phyloP scores from a whole-genome alignment of 1,140 invertebrate genomes.

The Tetramorium simillimum region DNA sequence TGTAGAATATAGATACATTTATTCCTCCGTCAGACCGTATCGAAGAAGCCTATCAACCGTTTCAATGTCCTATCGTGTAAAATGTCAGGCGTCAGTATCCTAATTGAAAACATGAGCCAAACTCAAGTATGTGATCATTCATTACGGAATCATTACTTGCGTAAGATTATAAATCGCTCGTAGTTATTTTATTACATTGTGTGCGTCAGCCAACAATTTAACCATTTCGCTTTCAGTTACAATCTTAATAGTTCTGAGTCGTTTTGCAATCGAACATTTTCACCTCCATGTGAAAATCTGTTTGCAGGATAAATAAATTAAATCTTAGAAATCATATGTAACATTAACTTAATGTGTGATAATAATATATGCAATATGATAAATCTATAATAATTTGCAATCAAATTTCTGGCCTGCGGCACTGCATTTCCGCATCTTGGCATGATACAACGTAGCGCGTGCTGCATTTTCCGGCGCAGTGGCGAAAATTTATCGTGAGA shows the following conservation, averaged over 20 bases:
- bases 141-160: conserved; percentile 7
- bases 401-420: neutral
- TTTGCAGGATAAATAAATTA: neutral
- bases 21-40: neutral
- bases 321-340: neutral
- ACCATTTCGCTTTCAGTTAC: neutral
- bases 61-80: conserved; percentile 47
- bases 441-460: neutral
- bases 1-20: conserved; percentile 9
- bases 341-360: no score
- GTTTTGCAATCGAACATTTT: neutral
- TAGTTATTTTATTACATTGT: neutral
- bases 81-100: neutral
- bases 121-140: neutral
- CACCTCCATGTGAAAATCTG: neutral
- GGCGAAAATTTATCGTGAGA: conserved; percentile 25
- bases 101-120: conserved; percentile 26
- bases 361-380: neutral
- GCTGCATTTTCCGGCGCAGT: conserved; percentile 12
- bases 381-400: neutral
- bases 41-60: conserved; percentile 52
- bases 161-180: neutral
- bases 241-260: neutral
- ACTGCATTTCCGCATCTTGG: neutral
- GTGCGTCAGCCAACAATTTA: neutral